Evolutionary conservation across 2,797 vertebrate species (phyloP).

Genomic region (Sebastes flavidus): DNA sequence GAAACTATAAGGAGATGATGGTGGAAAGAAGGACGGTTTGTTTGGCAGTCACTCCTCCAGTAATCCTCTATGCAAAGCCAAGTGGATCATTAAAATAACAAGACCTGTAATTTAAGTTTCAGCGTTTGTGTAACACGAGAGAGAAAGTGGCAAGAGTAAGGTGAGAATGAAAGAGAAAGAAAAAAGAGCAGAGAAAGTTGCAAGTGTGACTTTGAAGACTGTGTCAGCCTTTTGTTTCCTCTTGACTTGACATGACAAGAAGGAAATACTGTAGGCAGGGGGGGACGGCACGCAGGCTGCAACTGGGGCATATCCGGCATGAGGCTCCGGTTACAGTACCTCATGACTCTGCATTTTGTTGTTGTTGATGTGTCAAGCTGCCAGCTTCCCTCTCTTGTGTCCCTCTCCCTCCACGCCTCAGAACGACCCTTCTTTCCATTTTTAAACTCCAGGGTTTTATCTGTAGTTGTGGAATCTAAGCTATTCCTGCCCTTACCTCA

Average conservation of each 20-base stretch:
- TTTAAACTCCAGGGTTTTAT: conserved; percentile 47
- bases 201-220: conserved; percentile 47
- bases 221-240: conserved; percentile 59
- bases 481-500: conserved; percentile 8
- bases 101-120: conserved; percentile 58
- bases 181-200: conserved; percentile 42
- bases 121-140: conserved; percentile 54
- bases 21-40: conserved; percentile 22
- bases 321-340: conserved; percentile 55
- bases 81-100: conserved; percentile 67
- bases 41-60: conserved; percentile 16
- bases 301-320: conserved; percentile 51
- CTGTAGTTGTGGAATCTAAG: conserved; percentile 25
- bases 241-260: conserved; percentile 50
- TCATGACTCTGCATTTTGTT: conserved; percentile 58
- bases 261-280: conserved; percentile 29
- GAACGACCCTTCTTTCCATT: conserved; percentile 48
- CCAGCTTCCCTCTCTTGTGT: neutral
- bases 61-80: conserved; percentile 41
- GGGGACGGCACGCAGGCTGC: neutral
- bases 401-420: conserved; percentile 16
- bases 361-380: conserved; percentile 54
- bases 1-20: conserved; percentile 46
- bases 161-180: conserved; percentile 29
- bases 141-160: conserved; percentile 47